phyloP scores from a whole-genome alignment of 2,797 vertebrate species.

The Phylloscopus collybita region DNA sequence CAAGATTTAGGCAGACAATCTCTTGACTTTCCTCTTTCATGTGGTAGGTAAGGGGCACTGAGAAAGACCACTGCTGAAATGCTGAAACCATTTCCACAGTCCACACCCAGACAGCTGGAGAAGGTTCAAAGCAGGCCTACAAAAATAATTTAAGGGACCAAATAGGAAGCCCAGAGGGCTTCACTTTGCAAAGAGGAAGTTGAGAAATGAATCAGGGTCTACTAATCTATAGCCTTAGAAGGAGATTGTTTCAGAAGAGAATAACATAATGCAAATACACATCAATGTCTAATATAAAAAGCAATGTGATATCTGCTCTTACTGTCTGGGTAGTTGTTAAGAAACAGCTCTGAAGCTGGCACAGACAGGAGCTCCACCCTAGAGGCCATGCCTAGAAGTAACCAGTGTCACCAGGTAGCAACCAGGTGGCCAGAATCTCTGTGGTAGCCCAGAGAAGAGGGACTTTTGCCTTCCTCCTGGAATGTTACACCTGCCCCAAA shows the following conservation, averaged over 20 bases:
- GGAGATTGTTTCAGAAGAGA: background rate
- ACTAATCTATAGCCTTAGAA: background rate
- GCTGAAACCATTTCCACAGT: background rate
- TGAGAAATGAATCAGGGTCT: background rate
- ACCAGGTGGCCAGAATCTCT: background rate
- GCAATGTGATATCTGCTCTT: background rate
- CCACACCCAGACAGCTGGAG: background rate
- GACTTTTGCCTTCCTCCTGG: background rate
- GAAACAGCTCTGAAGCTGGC: background rate
- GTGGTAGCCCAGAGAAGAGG: background rate
- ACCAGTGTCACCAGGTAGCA: background rate
- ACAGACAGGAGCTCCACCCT: background rate
- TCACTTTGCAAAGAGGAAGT: background rate
- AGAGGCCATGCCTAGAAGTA: background rate
- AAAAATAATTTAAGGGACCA: background rate
- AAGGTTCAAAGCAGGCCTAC: background rate
- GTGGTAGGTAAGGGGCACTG: background rate
- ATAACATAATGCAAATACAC: background rate
- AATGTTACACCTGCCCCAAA: background rate
- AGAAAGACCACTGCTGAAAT: background rate
- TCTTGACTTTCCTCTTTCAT: background rate
- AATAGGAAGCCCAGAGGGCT: background rate
- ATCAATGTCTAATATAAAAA: no score
- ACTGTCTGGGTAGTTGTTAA: background rate
- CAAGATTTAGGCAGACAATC: background rate